Base-by-base conservation (phyloP, 2,797 vertebrate species). In the Thalassophryne amazonica region DNA sequence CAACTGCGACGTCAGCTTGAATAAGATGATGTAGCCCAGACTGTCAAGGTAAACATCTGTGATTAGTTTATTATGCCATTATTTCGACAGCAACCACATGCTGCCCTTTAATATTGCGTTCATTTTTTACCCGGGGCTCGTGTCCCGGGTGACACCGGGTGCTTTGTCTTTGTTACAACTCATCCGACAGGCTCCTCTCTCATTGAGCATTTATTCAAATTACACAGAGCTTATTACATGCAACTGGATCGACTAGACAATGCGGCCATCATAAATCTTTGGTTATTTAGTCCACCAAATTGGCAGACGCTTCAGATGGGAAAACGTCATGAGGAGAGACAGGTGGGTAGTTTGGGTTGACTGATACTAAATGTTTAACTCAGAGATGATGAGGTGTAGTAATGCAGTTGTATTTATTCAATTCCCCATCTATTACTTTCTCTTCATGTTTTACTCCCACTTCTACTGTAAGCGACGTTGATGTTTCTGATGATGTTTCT, bases 131-230 rank as follows among this genome's bases (percentile, higher is more conserved):
- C 77, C 42, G 67, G 65, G 69, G 54, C 75, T 47, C 36, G 39
- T 60, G 66, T 66, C 66, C 47, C 34, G 60, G 60, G 65, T 85
- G 83, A 80, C 69, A 55, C 42, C 13, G 28, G 54, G 50, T 56
- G 55, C 56, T 86, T 85, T 67, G 72, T 88, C 84, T 85, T 66
- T 56, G 65, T 79, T 78, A 78, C 68, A 63, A 64, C 40, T 65
- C 51, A 48, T 63, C 61, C 38, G 54, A 59, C 70, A 20, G 46
- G 42, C 40, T 33, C 40, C 54, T 21, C 45, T 66, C 46, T 47
- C 81, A 57, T 63, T 52, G 27, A 58, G 42, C 58, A 62, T 80
- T 76, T 75, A 68, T 78, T 85, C 60, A 83, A 80, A 83, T 81
- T 78, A 79, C 63, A 83, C 45, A 74, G 67, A 64, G 51, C 73